These are phyloP conservation scores for Formica aserva DNA, from an alignment of 2,888 invertebrate genomes.

Conservation along the genomic window DNA sequence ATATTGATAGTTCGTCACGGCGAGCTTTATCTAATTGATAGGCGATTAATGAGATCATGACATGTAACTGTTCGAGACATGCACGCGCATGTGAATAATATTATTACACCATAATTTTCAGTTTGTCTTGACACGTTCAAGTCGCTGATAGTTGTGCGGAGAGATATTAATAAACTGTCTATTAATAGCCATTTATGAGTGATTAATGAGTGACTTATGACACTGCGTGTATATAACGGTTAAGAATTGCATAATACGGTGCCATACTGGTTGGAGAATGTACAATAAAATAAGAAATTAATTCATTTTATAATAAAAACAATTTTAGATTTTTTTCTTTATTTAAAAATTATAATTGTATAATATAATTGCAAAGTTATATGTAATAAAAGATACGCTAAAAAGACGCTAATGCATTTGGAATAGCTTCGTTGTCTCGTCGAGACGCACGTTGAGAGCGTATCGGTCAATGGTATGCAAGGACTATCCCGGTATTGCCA, in stretches of 20 bases:
- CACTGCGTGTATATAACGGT: conserved; percentile 37
- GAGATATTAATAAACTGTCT: conserved; percentile 34
- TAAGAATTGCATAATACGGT: conserved; percentile 9
- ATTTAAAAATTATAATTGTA: conserved; percentile 19
- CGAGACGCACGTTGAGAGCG: conserved; percentile 43
- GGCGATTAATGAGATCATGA: conserved; percentile 61
- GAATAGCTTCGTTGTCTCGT: conserved; percentile 52
- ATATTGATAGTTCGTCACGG: conserved; percentile 45
- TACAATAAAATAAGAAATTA: conserved; percentile 7
- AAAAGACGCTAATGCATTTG: conserved; percentile 36
- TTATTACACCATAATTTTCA: conserved; percentile 59
- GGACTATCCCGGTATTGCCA: conserved; percentile 64
- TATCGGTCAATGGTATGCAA: conserved; percentile 67
- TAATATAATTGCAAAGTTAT: conserved; percentile 25
- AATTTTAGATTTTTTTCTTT: background rate
- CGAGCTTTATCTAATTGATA: conserved; percentile 35
- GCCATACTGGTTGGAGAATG: background rate
- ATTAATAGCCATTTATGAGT: conserved; percentile 39
- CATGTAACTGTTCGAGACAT: conserved; percentile 15
- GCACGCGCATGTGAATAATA: conserved; percentile 44
- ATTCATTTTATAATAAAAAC: conserved; percentile 1
- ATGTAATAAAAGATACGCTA: background rate
- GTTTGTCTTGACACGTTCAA: conserved; percentile 28
- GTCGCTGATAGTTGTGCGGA: background rate
- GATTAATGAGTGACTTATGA: conserved; percentile 31